Base-by-base conservation (phyloP, 2,113 vertebrate species). In the Hymenochirus boettgeri region DNA sequence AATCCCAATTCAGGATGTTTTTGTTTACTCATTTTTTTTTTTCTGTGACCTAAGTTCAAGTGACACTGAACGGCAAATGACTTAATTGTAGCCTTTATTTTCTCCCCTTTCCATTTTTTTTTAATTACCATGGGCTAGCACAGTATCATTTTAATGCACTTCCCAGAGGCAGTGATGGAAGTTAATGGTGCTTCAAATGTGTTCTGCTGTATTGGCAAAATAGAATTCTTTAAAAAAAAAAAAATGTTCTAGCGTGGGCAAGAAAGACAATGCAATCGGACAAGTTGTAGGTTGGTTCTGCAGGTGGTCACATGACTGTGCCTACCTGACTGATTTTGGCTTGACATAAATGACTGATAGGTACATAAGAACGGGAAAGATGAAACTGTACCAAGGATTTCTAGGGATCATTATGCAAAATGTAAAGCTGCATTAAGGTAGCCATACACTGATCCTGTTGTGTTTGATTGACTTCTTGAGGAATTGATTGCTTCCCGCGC, bases 61-160 rank as follows among this genome's bases (percentile, higher is more conserved):
- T 24, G 12, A 37, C 55, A 35, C 29, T 21, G 56, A 33, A 65
- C 57, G 27, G 33, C 13, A 33, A 50, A 18, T 2, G 15, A 46
- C 47, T 42, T 37, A 50, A 31, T 56, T 50, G 27, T 46, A 25
- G 42, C 29, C 21, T 18, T 18, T 46, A 26, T 26, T 33, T 12
- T 22, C 42, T 37, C 55, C 26, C 55, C 12, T 15, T 17, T 18
- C 39, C 15, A 13, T 42, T 25, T 47, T 64, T 58, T 69, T 69
- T 53, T 60, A 67, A 69, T 59, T 69, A 69, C 59, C 56, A 54
- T n/a, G 47, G 65, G 60, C 47, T 21, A 60, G 26, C 59, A n/a
- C n/a, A 69, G 65, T 42, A 60, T 31, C 23, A 60, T 60, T 69
- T 69, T 69, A 69, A 69, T 69, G 65, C 50, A 60, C 65, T 69